phyloP scores from a whole-genome alignment of 2,888 invertebrate species.

The Lutraria lutraria region DNA sequence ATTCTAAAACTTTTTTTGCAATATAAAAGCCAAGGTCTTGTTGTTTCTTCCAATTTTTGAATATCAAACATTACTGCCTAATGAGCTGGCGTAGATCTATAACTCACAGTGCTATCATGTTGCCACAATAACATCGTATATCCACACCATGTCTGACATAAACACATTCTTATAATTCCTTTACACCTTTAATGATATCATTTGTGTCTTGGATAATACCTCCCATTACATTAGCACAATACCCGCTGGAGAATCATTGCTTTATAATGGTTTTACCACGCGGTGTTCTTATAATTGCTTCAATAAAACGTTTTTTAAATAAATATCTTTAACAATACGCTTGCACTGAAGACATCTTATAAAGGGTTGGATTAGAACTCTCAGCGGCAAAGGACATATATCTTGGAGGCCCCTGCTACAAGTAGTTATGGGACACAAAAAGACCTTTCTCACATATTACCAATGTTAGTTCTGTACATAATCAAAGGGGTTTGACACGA shows the following conservation, averaged over 20 bases:
- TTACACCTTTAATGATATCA: neutral
- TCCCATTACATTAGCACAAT: neutral
- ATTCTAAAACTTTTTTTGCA: too few relatives aligned
- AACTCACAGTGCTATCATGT: neutral
- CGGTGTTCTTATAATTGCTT: neutral
- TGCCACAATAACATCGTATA: neutral
- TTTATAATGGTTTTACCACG: neutral
- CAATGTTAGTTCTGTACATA: too few relatives aligned
- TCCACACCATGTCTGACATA: neutral
- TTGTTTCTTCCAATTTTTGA: neutral
- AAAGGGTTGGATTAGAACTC: too few relatives aligned
- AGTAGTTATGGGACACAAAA: too few relatives aligned
- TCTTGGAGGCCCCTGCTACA: too few relatives aligned
- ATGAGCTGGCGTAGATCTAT: neutral
- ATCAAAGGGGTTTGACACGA: too few relatives aligned
- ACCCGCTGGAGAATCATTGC: neutral
- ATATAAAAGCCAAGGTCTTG: neutral
- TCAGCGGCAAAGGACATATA: too few relatives aligned
- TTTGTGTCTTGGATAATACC: neutral
- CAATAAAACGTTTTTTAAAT: too few relatives aligned
- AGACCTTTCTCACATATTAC: too few relatives aligned
- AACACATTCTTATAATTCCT: constrained; percentile 15
- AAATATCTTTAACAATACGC: too few relatives aligned
- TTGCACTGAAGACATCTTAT: too few relatives aligned
- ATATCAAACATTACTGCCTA: neutral